Base-by-base conservation (phyloP, 2,888 invertebrate genomes). In the Poecilus cupreus region DNA sequence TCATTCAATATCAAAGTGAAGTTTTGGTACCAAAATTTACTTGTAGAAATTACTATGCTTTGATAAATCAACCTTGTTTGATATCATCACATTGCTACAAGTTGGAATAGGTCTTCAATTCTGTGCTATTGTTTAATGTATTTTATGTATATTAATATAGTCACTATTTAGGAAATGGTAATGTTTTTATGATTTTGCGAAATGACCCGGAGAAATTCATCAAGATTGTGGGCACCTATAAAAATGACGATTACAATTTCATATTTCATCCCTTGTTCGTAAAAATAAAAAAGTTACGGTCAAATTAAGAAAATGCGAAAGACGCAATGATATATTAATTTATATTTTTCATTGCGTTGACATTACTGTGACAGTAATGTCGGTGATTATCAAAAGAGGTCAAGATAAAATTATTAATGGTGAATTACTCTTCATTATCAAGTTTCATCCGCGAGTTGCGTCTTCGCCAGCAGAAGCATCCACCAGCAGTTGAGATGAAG, bases 261-360 rank as follows among this genome's bases (percentile, higher is more conserved):
- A 5, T 26, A 2, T 2, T 26, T n/a, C 32, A 60, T n/a, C 60
- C 32, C 37, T 1, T 37, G 10, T 13, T 1, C 16, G 37, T 60
- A 60, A 68, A 68, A 68, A 37, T 37, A 68, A 68, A 68, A 64
- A 68, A 37, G 16, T 68, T 37, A 39, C 8, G 18, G 37, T 18
- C 37, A 37, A 68, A 68, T 60, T 24, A 60, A 60, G 60, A 16
- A 26, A 13, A 26, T 22, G 24, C 24, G 64, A 18, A 51, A 51
- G 37, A 37, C 13, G 37, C 64, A 68, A 68, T 68, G 64, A 68
- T 68, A 68, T 37, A 68, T 68, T 68, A 68, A 68, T 68, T 68
- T 68, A 68, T 68, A 68, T 68, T 68, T 68, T 68, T 68, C 64
- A 68, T 68, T 37, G 37, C 64, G 16, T 13, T 32, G 32, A 37